These are phyloP conservation scores for Orestias chungarensis DNA, from an alignment of 2,797 vertebrate species.

Conservation along the genomic window DNA sequence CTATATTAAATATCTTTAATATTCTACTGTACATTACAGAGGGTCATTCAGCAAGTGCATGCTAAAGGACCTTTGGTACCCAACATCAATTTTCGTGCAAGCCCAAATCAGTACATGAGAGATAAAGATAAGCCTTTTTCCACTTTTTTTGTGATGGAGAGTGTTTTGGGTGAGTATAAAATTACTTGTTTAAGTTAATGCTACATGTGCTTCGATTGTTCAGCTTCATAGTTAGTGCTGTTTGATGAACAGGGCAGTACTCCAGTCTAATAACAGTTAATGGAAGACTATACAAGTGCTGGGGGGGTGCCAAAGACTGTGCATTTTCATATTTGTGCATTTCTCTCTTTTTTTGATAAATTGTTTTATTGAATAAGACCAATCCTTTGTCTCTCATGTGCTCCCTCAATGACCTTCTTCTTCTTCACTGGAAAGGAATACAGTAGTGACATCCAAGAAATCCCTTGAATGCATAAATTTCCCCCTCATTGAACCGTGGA, in stretches of 20 bases:
- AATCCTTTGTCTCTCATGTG: slow-evolving; percentile 75
- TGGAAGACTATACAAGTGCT: slow-evolving; percentile 80
- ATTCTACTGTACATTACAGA: slow-evolving; percentile 55
- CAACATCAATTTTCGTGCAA: slow-evolving; percentile 42
- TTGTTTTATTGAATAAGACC: slow-evolving; percentile 42
- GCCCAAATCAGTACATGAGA: slow-evolving; percentile 65
- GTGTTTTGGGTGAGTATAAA: slow-evolving; percentile 36
- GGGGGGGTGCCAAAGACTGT: slow-evolving; percentile 20
- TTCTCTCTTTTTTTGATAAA: not conserved
- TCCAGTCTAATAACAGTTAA: slow-evolving; percentile 68
- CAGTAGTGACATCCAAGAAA: slow-evolving; percentile 75
- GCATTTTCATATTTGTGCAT: slow-evolving; percentile 30
- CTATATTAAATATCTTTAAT: slow-evolving; percentile 38
- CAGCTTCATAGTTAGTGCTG: slow-evolving; percentile 53
- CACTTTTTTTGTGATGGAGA: slow-evolving; percentile 27
- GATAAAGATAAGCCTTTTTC: slow-evolving; percentile 58
- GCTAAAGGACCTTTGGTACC: slow-evolving; percentile 69
- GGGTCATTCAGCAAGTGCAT: slow-evolving; percentile 65
- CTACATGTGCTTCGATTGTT: slow-evolving; percentile 76
- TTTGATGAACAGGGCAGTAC: slow-evolving; percentile 66
- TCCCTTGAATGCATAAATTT: slow-evolving; percentile 77
- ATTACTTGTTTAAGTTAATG: slow-evolving; percentile 54
- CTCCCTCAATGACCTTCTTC: slow-evolving; percentile 24
- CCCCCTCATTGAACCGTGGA: slow-evolving; percentile 66
- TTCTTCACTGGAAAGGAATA: slow-evolving; percentile 59